Evolutionary conservation across 1,140 invertebrate species (phyloP), one percentile per base, ranked within the genome.

Genomic region (Zeugodacus cucurbitae): DNA sequence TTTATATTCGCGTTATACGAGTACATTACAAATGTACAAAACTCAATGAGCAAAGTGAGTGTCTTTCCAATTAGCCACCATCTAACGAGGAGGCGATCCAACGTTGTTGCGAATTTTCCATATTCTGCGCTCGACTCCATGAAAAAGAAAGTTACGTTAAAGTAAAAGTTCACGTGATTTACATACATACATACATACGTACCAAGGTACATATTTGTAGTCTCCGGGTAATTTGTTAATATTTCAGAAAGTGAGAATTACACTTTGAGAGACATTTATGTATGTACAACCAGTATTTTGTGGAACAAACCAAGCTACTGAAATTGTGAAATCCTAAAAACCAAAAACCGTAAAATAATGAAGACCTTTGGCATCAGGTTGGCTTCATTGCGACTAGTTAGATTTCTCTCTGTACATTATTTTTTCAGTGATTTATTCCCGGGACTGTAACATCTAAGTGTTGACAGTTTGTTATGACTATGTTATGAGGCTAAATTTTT

Each of bases 61-160:
- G 41, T 44, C 41, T 44, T 5, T 44, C 6, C 41, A 44, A 4
- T 6, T 8, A 3, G 37, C 37, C 7, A 41, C 3, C 37, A 41
- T 41, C 37, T 41, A 41, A 41, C 22, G 70, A 14, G 22, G 41
- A 74, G 70, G 34, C 41, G 70, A 3, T 20, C 17, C 70, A 22
- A 11, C 22, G 37, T 41, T 74, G 29, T 41, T 29, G 2, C 37
- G 37, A 41, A 41, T 41, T 41, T 41, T 41, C 37, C 37, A 41
- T 41, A 7, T 7, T 17, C 34, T 70, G 14, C 22, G 70, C 3
- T 22, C 37, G n/a, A 3, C 70, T 5, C 3, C 8, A 82, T 82
- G 44, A 48, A 82, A 82, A 82, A 82, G 74, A 82, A 82, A 82
- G 74, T 82, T 82, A 41, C 22, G 29, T n/a, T 82, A 48, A 44